phyloP scores from a whole-genome alignment of 2,797 vertebrate genomes.

The Decapterus maruadsi region DNA sequence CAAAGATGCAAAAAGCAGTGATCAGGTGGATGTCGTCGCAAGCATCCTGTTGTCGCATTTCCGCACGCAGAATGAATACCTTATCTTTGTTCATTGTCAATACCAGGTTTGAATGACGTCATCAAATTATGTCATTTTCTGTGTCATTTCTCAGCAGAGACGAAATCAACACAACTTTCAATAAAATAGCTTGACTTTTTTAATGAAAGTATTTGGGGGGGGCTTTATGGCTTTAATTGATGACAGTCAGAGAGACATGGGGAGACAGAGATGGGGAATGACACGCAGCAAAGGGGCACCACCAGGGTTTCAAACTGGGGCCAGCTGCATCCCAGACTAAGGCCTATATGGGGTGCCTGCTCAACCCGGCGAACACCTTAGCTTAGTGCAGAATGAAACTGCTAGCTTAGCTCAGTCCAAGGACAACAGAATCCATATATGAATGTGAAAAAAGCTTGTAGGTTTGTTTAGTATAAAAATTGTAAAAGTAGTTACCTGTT shows the following conservation, averaged over 20 bases:
- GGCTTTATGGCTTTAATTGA: no score
- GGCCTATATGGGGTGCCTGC: no score
- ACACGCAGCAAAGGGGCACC: no score
- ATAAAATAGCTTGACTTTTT: no score
- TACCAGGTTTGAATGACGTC: constrained; percentile 19
- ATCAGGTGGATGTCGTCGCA: constrained; percentile 51
- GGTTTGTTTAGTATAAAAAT: not conserved
- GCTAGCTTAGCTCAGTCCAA: not conserved
- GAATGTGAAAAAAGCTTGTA: not conserved
- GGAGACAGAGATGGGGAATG: no score
- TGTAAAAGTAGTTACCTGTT: no score
- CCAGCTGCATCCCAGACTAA: no score
- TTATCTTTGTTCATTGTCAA: constrained; percentile 42
- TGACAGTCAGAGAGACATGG: no score
- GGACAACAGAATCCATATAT: not conserved
- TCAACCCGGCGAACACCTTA: not conserved
- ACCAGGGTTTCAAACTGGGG: no score
- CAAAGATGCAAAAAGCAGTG: constrained; percentile 56
- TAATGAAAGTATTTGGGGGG: no score
- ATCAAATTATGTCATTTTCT: constrained; percentile 6
- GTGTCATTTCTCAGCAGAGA: not conserved
- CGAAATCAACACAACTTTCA: not conserved
- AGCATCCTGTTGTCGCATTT: constrained; percentile 72
- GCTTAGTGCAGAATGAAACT: not conserved
- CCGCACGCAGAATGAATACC: constrained; percentile 45